These are phyloP conservation scores for Harpalus rubripes DNA, from an alignment of 2,888 invertebrate genomes.

Conservation along the genomic window DNA sequence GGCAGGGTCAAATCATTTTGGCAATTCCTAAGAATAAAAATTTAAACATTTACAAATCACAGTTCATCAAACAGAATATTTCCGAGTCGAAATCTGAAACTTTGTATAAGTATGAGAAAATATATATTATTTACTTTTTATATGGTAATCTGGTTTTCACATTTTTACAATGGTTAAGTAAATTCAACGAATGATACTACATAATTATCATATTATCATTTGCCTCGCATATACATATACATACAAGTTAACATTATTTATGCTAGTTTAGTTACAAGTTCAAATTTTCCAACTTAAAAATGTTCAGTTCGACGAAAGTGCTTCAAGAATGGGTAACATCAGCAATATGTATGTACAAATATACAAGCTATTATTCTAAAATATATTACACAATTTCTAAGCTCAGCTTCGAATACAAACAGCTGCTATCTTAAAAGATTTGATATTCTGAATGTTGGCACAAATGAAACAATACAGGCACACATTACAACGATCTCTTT, in stretches of 20 bases:
- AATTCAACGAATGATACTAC: slow-evolving; percentile 31
- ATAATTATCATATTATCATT: slow-evolving; percentile 4
- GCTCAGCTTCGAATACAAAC: slow-evolving; percentile 70
- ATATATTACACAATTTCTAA: slow-evolving; percentile 76
- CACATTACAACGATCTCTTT: slow-evolving; percentile 70
- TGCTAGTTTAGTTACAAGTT: slow-evolving; percentile 57
- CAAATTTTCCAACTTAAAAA: slow-evolving; percentile 66
- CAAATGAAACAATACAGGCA: slow-evolving; percentile 74
- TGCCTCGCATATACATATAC: slow-evolving; percentile 45
- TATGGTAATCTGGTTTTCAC: slow-evolving; percentile 58
- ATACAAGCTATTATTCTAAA: slow-evolving; percentile 76
- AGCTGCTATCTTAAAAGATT: slow-evolving; percentile 67
- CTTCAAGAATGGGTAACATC: slow-evolving; percentile 70
- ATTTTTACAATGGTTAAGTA: slow-evolving; percentile 48
- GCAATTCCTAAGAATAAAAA: slow-evolving; percentile 73
- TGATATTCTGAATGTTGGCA: slow-evolving; percentile 74
- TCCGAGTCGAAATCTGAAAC: slow-evolving; percentile 67
- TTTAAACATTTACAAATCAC: slow-evolving; percentile 73
- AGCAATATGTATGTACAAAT: slow-evolving; percentile 77
- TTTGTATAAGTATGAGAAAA: slow-evolving; percentile 65
- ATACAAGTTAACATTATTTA: slow-evolving; percentile 31
- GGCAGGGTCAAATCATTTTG: slow-evolving; percentile 72
- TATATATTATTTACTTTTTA: slow-evolving; percentile 67
- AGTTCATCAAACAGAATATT: slow-evolving; percentile 66
- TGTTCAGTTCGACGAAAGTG: slow-evolving; percentile 65